Base-by-base conservation (phyloP, 1,140 invertebrate genomes). In the Trissolcus basalis region DNA sequence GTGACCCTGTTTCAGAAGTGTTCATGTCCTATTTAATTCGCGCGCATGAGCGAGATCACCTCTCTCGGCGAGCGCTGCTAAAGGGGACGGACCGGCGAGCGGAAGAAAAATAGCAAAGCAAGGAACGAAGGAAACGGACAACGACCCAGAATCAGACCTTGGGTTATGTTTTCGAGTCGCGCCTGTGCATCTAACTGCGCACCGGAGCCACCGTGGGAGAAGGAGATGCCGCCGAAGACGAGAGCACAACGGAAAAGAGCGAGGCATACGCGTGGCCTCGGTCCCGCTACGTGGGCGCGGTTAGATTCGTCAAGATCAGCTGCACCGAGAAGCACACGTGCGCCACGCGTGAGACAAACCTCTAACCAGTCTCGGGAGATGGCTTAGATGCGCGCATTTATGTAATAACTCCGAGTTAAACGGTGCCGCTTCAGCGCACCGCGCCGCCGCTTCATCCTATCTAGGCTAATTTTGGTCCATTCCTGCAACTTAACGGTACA, bases 1-100 rank as follows among this genome's bases (percentile, higher is more conserved):
- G 78, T 87, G 86, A 86, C 86, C 86, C 81, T 82, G 86, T 87
- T 87, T 78, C 81, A 70, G 74, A 83, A 85, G 81, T 78, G 81
- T 78, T 78, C 82, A 59, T 77, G 80, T 83, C 85, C 85, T 80
- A 86, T 87, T 86, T 87, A 80, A 73, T 77, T 44, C 55, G 85
- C 85, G 85, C 86, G 86, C 87, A 85, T 79, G 81, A 82, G 63
- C 53, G 48, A 69, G 56, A 35, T 47, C 53, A 61, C 16, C 4
- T 39, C 19, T 27, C 19, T 27, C 19, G 44, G 32, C 13, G n/a
- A 39, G 6, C 49, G 56, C 56, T 43, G 50, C 9, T 1, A 61
- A 74, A 61, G 54, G 58, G 53, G 41, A 56, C 35, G 56, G 64
- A 55, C 19, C 53, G 51, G 60, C 53, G 49, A 73, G 55, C 47